Evolutionary conservation across 2,888 invertebrate species (phyloP).

Genomic region (Lasioglossum vierecki): DNA sequence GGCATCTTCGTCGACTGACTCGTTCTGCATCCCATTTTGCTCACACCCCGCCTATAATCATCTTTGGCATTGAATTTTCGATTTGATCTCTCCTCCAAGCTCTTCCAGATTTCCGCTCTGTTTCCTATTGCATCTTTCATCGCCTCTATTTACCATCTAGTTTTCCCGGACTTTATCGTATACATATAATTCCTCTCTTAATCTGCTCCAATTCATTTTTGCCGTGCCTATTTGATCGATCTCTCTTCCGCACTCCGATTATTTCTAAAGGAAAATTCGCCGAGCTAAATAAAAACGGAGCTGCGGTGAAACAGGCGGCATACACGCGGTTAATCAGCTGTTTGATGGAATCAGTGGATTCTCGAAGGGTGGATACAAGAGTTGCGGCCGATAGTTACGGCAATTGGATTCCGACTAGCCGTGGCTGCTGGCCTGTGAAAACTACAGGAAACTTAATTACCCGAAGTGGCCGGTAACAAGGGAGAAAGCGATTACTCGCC

Average conservation of each 20-base stretch:
- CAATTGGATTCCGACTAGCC: constrained; percentile 72
- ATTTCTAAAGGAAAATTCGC: background rate
- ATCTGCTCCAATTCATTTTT: background rate
- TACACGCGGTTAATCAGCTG: constrained; percentile 27
- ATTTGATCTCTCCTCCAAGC: background rate
- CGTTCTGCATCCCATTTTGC: background rate
- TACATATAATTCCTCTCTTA: background rate
- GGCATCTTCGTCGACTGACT: too few species aligned
- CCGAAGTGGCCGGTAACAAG: constrained; percentile 70
- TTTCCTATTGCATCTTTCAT: background rate
- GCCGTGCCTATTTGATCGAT: background rate
- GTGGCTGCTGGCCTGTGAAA: constrained; percentile 71
- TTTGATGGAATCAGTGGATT: constrained; percentile 24
- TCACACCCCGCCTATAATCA: background rate
- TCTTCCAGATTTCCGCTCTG: background rate
- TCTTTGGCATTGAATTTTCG: background rate
- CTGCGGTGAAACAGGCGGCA: background rate
- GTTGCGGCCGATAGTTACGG: constrained; percentile 70
- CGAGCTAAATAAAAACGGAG: background rate
- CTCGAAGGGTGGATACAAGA: constrained; percentile 47
- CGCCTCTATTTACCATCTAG: background rate
- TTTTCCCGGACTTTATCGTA: background rate
- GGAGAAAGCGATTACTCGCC: constrained; percentile 72
- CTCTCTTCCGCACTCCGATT: background rate
- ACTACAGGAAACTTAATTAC: constrained; percentile 78